phyloP scores from a whole-genome alignment of 2,888 invertebrate species.

The Rhagophthalmus giganteus region DNA sequence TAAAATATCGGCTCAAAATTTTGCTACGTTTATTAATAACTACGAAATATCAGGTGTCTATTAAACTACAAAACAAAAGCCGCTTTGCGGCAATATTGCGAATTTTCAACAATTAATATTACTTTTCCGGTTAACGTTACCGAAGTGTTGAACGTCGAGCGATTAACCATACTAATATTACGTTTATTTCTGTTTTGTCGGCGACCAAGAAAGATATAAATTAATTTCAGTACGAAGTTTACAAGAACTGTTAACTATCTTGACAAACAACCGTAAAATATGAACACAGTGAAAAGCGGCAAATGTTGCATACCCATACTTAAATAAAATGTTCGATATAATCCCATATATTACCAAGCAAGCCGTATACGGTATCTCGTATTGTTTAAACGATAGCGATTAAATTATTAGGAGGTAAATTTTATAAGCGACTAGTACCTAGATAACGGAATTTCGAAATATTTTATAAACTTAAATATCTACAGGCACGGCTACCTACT shows the following conservation, averaged over 20 bases:
- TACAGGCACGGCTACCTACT: too few relatives aligned
- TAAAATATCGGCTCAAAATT: too few relatives aligned
- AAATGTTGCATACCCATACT: slow-evolving; percentile 42
- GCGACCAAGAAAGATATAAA: slow-evolving; percentile 42
- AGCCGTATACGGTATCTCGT: slow-evolving; percentile 19
- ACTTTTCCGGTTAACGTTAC: slow-evolving; percentile 7
- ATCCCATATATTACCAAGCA: slow-evolving; percentile 34
- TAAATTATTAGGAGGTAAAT: too few relatives aligned
- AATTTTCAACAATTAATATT: neutral
- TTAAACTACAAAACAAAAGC: too few relatives aligned
- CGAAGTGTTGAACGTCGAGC: slow-evolving; percentile 21
- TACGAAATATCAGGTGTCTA: too few relatives aligned
- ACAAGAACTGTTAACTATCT: slow-evolving; percentile 49
- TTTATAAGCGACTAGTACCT: too few relatives aligned
- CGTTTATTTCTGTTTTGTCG: slow-evolving; percentile 33
- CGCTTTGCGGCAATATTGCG: too few relatives aligned
- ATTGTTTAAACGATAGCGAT: neutral
- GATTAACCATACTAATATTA: slow-evolving; percentile 24
- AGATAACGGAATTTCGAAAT: too few relatives aligned
- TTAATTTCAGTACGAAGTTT: slow-evolving; percentile 46
- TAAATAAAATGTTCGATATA: slow-evolving; percentile 37
- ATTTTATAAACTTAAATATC: slow-evolving; percentile 28
- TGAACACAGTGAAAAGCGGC: slow-evolving; percentile 46
- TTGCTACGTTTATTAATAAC: too few relatives aligned
- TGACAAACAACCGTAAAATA: slow-evolving; percentile 53